phyloP scores from a whole-genome alignment of 2,113 vertebrate species.

The Scopus umbretta region DNA sequence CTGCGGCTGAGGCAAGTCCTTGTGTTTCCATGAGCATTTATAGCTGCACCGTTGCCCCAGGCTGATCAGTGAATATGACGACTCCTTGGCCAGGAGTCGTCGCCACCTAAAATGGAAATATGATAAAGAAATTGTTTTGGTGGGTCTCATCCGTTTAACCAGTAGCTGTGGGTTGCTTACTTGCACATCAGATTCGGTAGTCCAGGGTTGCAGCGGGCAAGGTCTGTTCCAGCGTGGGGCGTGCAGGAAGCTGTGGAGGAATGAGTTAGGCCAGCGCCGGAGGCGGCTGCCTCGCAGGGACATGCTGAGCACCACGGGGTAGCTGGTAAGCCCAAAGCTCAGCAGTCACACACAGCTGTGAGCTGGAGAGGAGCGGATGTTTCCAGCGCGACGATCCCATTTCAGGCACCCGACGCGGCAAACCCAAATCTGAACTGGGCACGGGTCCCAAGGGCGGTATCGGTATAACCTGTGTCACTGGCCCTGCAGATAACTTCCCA shows the following conservation, averaged over 20 bases:
- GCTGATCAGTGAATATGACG: neutral
- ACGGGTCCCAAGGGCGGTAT: neutral
- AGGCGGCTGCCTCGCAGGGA: too few relatives aligned
- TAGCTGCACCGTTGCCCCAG: neutral
- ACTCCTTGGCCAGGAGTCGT: neutral
- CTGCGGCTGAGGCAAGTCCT: neutral
- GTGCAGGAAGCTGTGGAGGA: accelerated
- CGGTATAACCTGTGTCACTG: neutral
- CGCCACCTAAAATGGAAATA: neutral
- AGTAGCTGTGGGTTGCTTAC: neutral
- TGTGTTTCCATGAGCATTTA: neutral
- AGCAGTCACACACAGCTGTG: neutral
- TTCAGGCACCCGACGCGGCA: neutral
- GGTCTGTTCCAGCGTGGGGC: neutral
- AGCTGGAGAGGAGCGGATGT: neutral
- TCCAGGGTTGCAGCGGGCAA: neutral
- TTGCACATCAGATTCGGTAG: too few relatives aligned
- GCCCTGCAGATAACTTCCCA: neutral
- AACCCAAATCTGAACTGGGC: neutral
- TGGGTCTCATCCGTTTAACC: neutral
- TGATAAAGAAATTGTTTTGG: neutral
- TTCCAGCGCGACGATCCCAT: neutral
- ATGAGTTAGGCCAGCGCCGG: neutral
- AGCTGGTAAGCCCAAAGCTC: neutral
- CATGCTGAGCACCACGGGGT: accelerated